Conservation (phyloP, 2,888 invertebrate genomes). For the Proisotoma minuta region DNA sequence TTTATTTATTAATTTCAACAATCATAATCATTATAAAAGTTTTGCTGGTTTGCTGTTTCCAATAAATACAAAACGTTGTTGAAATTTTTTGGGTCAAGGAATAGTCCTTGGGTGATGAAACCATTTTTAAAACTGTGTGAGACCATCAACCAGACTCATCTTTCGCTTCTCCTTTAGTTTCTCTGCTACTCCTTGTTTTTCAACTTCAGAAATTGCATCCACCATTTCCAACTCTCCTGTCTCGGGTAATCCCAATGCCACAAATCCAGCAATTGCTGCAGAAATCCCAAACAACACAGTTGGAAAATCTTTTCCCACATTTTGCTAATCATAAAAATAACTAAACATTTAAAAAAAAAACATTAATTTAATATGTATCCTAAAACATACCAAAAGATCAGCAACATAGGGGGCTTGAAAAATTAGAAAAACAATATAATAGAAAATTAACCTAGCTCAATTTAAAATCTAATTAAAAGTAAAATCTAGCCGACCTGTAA, state of each 20-base stretch:
- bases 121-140: not conserved
- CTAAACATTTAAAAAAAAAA: not conserved
- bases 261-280: slow-evolving; percentile 24
- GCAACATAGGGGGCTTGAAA: slow-evolving; percentile 45
- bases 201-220: slow-evolving; percentile 34
- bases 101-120: no score
- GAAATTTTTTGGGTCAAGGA: no score
- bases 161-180: slow-evolving; percentile 13
- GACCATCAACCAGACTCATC: not conserved
- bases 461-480: no score
- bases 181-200: slow-evolving; percentile 21
- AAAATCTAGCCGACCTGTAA: no score
- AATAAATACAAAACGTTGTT: no score
- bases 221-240: slow-evolving; percentile 41
- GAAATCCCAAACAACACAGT: slow-evolving; percentile 40
- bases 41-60: no score
- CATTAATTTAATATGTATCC: not conserved
- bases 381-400: slow-evolving; percentile 34
- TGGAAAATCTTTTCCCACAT: slow-evolving; percentile 36
- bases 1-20: no score
- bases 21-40: no score
- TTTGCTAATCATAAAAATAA: slow-evolving; percentile 33
- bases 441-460: no score
- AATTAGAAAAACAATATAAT: no score
- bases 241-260: slow-evolving; percentile 39